A percentile compares a stretch with the other conserved stretches of the same genome.
Evolutionary conservation across 2,113 vertebrate genomes (phyloP).

Genomic region (Percopsis transmontana): DNA sequence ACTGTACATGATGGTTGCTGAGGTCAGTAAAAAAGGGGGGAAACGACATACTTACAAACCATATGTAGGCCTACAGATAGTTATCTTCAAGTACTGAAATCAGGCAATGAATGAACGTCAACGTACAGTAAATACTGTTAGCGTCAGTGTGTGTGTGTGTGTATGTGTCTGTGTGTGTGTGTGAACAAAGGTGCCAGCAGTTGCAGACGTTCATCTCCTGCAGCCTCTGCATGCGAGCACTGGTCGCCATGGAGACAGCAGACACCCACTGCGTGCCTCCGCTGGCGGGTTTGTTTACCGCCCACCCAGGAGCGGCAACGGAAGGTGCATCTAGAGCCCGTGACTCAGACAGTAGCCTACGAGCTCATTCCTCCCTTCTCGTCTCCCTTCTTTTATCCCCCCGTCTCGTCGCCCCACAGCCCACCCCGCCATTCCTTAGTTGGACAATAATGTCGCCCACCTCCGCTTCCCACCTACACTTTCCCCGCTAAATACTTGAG

Average conservation of each 20-base stretch:
- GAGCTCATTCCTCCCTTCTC: background rate
- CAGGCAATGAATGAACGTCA: no score
- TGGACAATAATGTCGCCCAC: slow-evolving; percentile 8
- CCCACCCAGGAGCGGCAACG: background rate
- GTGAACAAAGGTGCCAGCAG: background rate
- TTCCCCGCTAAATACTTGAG: no score
- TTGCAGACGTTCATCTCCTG: background rate
- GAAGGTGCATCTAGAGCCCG: background rate
- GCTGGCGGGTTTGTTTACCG: slow-evolving; percentile 58
- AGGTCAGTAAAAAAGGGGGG: no score
- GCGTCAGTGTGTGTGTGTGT: background rate
- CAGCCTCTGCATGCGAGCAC: slow-evolving; percentile 14
- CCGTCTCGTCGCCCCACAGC: background rate
- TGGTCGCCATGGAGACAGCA: slow-evolving; percentile 59
- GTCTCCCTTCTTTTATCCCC: background rate
- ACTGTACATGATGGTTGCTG: no score
- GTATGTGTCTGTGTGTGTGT: background rate
- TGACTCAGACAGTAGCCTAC: slow-evolving; percentile 52
- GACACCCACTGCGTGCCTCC: slow-evolving; percentile 42
- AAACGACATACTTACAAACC: no score
- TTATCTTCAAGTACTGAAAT: no score
- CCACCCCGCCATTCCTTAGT: slow-evolving; percentile 7
- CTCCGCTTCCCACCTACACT: slow-evolving; percentile 16
- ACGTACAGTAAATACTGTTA: no score
- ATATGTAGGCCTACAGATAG: no score